Evolutionary conservation across 2,888 invertebrate species (phyloP), one percentile per base, ranked within the genome.

Genomic region (Drosophila kuntzei): DNA sequence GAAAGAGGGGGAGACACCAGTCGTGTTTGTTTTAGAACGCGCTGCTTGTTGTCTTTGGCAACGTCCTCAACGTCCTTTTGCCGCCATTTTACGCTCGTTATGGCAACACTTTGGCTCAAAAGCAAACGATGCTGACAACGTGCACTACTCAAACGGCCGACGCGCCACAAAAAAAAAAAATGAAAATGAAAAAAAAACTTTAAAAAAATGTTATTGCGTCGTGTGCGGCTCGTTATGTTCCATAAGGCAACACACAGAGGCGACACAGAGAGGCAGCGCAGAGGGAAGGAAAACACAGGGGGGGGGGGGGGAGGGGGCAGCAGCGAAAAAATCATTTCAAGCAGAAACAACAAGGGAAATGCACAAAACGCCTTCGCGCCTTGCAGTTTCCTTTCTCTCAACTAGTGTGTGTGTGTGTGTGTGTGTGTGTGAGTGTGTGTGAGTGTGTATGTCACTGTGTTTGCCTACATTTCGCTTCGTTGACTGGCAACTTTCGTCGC

Each of bases 341-440:
- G 89, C 89, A 88, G 88, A 88, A 84, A 88, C 83, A 86, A 88
- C 87, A 88, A 83, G 88, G 88, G 83, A 88, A 88, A 88, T 84
- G 83, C 80, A 77, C 70, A 79, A 82, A 88, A 78, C 72, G 73
- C 73, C 76, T 76, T 76, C 76, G 76, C 76, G 76, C 71, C 79
- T 71, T 51, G 65, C 68, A 67, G 61, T 70, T 76, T 67, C 66
- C 80, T 69, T 66, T 51, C 71, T 64, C 59, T 22, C 37, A 46
- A 20, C 50, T 59, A 47, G 16, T 46, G 49, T 47, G 16, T 44
- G 41, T 27, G 37, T 37, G 34, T 18, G 12, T 22, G 16, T 46
- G 20, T 25, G n/a, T 58, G 37, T 46, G 36, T 27, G 47, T 39
- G 29, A 16, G 43, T 43, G 47, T 46, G 32, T 43, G 60, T 66